A percentile compares a stretch with the other conserved stretches of the same genome.
Conservation (phyloP, 2,797 vertebrate genomes). For the Enteromius argenteus region DNA sequence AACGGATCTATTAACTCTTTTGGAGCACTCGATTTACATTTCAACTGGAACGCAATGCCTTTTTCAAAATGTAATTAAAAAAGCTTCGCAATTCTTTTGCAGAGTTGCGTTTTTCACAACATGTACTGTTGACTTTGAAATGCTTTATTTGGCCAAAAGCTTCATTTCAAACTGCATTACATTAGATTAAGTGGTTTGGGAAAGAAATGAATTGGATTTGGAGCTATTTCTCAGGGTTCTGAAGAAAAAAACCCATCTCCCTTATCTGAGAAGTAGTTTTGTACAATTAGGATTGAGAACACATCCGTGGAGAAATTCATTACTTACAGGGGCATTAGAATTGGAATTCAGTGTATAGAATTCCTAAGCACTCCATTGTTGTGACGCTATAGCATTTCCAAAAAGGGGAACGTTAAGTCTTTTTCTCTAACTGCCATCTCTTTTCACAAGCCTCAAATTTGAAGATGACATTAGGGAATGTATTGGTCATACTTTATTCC, state of each 20-base stretch:
- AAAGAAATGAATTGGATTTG: slow-evolving; percentile 9
- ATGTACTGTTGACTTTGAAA: slow-evolving; percentile 34
- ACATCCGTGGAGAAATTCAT: slow-evolving; percentile 22
- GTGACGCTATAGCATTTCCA: slow-evolving; percentile 1
- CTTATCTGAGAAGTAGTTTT: slow-evolving; percentile 10
- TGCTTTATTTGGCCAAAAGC: neutral
- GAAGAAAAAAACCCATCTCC: slow-evolving; percentile 25
- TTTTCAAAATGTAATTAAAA: slow-evolving; percentile 59
- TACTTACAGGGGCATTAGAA: slow-evolving; percentile 32
- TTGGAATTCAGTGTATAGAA: slow-evolving; percentile 14
- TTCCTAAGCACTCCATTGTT: slow-evolving; percentile 22
- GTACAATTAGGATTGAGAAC: slow-evolving; percentile 15
- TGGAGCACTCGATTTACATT: slow-evolving; percentile 49
- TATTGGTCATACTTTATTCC: neutral
- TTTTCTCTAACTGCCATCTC: slow-evolving; percentile 44
- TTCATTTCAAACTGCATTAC: slow-evolving; percentile 33
- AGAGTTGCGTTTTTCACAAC: slow-evolving; percentile 51
- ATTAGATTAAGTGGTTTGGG: slow-evolving; percentile 24
- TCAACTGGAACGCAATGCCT: slow-evolving; percentile 50
- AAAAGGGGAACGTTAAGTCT: neutral
- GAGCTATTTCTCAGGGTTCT: slow-evolving; percentile 42
- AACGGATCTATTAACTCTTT: slow-evolving; percentile 47
- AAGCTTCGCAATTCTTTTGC: slow-evolving; percentile 52
- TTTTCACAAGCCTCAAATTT: slow-evolving; percentile 4
- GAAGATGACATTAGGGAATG: neutral